A percentile compares a stretch with the other conserved stretches of the same genome.
Evolutionary conservation across 1,140 invertebrate genomes (phyloP).

Genomic region (Contarinia nasturtii): DNA sequence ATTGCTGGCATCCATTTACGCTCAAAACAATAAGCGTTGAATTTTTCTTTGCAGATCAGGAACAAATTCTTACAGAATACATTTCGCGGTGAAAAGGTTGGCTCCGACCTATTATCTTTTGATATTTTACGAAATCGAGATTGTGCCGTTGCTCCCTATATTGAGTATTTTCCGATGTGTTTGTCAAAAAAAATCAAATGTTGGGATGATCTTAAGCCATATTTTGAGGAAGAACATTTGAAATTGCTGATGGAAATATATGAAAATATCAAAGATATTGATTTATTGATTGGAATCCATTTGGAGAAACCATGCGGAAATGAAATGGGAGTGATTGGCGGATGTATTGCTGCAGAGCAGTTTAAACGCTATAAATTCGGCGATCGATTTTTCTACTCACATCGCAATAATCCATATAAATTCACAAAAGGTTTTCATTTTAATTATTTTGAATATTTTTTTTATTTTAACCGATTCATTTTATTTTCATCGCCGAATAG

Average conservation of each 20-base stretch:
- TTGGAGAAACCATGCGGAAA: conserved; percentile 45
- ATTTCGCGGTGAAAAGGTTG: conserved; percentile 32
- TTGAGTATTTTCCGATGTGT: conserved; percentile 45
- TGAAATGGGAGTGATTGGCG: conserved; percentile 56
- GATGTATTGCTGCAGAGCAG: conserved; percentile 58
- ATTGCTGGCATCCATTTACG: too few relatives aligned
- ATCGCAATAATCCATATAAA: conserved; percentile 9
- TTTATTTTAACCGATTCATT: too few relatives aligned
- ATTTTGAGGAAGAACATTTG: conserved; percentile 19
- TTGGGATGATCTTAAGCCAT: conserved; percentile 46
- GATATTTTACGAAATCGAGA: conserved; percentile 70
- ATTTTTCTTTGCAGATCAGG: background rate
- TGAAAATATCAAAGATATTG: conserved; percentile 47
- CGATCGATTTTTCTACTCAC: conserved; percentile 51
- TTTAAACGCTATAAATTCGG: conserved; percentile 45
- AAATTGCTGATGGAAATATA: conserved; percentile 23
- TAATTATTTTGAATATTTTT: too few relatives aligned
- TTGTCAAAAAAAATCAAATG: conserved; percentile 37
- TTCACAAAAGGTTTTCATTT: background rate
- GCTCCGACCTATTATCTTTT: conserved; percentile 62
- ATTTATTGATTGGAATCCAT: conserved; percentile 60
- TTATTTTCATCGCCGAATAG: too few relatives aligned
- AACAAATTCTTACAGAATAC: conserved; percentile 8
- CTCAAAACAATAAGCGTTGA: too few relatives aligned
- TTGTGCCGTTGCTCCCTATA: conserved; percentile 62